Conservation (phyloP, 35 echinoderm and acorn worm species). For the Patiria miniata region DNA sequence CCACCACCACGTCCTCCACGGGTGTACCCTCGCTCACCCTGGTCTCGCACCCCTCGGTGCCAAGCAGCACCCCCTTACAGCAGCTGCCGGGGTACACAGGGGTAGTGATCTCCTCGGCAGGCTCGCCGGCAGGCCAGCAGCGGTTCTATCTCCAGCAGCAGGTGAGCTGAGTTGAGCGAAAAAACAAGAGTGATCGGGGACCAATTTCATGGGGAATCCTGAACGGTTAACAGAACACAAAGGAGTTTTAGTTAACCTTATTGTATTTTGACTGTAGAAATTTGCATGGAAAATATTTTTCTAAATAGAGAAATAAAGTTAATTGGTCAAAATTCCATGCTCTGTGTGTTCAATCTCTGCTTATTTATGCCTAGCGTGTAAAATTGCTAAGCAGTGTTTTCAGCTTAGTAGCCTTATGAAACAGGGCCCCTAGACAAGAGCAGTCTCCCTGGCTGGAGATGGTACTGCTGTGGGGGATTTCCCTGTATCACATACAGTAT, state of each 20-base stretch:
- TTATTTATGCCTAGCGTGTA: too few relatives aligned
- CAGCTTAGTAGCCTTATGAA: too few relatives aligned
- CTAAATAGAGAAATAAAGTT: too few relatives aligned
- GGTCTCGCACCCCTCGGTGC: slow-evolving; percentile 68
- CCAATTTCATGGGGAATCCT: not conserved
- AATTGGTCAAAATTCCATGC: too few relatives aligned
- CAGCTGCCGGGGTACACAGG: slow-evolving; percentile 95
- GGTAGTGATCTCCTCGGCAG: not conserved
- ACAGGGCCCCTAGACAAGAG: too few relatives aligned
- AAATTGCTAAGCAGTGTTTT: too few relatives aligned
- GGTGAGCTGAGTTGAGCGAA: not conserved
- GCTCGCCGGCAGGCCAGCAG: slow-evolving; percentile 29
- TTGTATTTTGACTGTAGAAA: too few relatives aligned
- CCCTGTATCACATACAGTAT: too few relatives aligned
- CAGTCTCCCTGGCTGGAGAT: too few relatives aligned
- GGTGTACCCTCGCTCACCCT: slow-evolving; percentile 70
- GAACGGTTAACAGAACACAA: not conserved
- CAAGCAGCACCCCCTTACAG: slow-evolving; percentile 80
- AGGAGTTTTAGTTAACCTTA: not conserved
- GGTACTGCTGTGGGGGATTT: too few relatives aligned
- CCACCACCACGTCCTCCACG: slow-evolving; percentile 56
- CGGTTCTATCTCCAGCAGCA: slow-evolving; percentile 66
- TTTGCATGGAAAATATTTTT: too few relatives aligned
- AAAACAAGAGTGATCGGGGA: not conserved
- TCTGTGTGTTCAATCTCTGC: too few relatives aligned